These are phyloP conservation scores for Pollenia angustigena DNA, from an alignment of 2,888 invertebrate genomes.

Conservation along the genomic window DNA sequence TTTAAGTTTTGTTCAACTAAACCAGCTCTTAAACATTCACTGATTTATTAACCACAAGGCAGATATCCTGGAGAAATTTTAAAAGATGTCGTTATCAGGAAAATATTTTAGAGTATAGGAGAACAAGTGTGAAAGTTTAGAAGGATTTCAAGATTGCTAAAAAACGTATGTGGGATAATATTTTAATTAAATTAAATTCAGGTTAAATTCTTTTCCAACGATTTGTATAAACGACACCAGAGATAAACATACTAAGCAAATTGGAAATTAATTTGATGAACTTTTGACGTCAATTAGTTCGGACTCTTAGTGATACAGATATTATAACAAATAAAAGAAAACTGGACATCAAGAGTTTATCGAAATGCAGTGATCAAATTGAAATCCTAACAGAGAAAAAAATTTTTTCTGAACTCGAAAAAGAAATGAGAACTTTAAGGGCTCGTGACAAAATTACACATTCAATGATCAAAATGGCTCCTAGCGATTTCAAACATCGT, in stretches of 20 bases:
- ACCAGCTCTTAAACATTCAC: too few species aligned
- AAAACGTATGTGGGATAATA: constrained; percentile 29
- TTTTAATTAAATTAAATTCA: too few species aligned
- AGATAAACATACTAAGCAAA: background rate
- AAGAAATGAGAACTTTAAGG: background rate
- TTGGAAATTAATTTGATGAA: background rate
- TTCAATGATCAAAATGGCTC: background rate
- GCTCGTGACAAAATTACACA: constrained; percentile 3
- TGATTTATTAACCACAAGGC: too few species aligned
- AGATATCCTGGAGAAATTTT: too few species aligned
- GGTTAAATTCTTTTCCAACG: background rate
- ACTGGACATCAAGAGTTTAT: background rate
- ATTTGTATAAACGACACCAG: background rate
- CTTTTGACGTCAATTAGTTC: constrained; percentile 49
- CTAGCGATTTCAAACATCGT: background rate
- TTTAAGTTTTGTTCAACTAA: too few species aligned
- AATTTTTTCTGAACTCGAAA: background rate
- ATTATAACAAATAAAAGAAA: background rate
- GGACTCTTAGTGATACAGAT: background rate
- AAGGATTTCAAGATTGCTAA: constrained; percentile 42
- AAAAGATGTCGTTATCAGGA: background rate
- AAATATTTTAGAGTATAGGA: constrained; percentile 2
- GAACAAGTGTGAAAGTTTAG: constrained; percentile 24
- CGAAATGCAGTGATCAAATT: background rate
- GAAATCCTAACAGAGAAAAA: background rate